Evolutionary conservation across 1,140 invertebrate genomes (phyloP).

Genomic region (Vollenhovia emeryi): DNA sequence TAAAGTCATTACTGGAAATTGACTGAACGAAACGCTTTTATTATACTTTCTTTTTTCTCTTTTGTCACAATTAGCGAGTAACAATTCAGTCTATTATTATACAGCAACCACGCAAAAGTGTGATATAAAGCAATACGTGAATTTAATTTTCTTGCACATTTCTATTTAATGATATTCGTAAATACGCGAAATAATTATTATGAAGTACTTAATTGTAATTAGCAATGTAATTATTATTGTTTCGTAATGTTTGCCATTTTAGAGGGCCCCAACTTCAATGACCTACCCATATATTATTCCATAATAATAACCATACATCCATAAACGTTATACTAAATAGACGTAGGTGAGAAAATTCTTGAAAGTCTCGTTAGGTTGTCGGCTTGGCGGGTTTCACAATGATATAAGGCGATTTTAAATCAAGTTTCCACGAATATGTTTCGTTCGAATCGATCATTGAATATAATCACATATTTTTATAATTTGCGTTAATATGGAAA

Average conservation of each 20-base stretch:
- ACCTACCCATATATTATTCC: background rate
- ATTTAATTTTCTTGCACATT: too few relatives aligned
- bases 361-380: conserved; percentile 13
- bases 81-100: background rate
- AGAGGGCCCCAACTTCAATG: too few relatives aligned
- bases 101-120: background rate
- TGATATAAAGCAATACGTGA: too few relatives aligned
- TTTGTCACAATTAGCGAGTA: background rate
- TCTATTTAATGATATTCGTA: background rate
- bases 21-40: background rate
- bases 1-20: conserved; percentile 16
- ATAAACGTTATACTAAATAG: background rate
- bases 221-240: too few relatives aligned
- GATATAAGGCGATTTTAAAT: background rate
- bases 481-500: too few relatives aligned
- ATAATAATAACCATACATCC: background rate
- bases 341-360: conserved; percentile 28
- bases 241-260: too few relatives aligned
- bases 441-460: too few relatives aligned
- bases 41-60: background rate
- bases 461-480: too few relatives aligned
- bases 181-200: too few relatives aligned
- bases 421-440: too few relatives aligned
- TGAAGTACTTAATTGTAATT: too few relatives aligned
- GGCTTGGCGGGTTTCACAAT: background rate